Evolutionary conservation across 2,797 vertebrate genomes (phyloP), one percentile per base, ranked within the genome.

Genomic region (Lagodon rhomboides): DNA sequence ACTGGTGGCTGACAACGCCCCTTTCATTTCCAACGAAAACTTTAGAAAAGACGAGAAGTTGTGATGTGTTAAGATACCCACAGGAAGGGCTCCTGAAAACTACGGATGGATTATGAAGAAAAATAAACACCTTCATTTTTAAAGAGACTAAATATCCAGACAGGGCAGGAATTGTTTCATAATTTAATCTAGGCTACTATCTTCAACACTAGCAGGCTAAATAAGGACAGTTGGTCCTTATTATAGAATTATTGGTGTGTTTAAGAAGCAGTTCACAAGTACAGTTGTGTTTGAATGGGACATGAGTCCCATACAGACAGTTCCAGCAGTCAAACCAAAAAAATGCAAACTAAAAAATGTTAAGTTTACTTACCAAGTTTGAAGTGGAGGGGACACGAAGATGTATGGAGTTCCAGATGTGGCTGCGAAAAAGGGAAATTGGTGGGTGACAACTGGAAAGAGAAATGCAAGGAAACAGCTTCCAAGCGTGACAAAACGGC

Each of bases 1-100:
- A 60, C 1, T 25, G 25, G 62, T 18, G 63, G n/a, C 70, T 58
- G 88, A 92, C 91, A 90, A 91, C 93, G 92, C 92, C 93, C 91
- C 92, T 93, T 93, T 93, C 81, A 86, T 84, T 86, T 61, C 82
- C 79, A 73, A 7, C 38, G 50, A 54, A 77, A 77, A 74, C 44
- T 67, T 80, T 34, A 34, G 30, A 34, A 34, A 53, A 87, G 50
- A 53, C 69, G 46, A 62, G 44, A 47, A 80, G 69, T 87, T 87
- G 73, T 68, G 58, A 85, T 30, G 12, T 63, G 68, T 27, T 63
- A 84, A 87, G 90, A 88, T 65, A 83, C 30, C 30, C 61, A 60
- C 41, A 13, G 38, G 17, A 23, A 62, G 3, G 18, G 20, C 10
- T 9, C 27, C 23, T 15, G 16, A 30, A 59, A 62, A 18, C 16